These are phyloP conservation scores for Patiria miniata DNA, from an alignment of 35 echinoderm and acorn worm species.

Conservation along the genomic window DNA sequence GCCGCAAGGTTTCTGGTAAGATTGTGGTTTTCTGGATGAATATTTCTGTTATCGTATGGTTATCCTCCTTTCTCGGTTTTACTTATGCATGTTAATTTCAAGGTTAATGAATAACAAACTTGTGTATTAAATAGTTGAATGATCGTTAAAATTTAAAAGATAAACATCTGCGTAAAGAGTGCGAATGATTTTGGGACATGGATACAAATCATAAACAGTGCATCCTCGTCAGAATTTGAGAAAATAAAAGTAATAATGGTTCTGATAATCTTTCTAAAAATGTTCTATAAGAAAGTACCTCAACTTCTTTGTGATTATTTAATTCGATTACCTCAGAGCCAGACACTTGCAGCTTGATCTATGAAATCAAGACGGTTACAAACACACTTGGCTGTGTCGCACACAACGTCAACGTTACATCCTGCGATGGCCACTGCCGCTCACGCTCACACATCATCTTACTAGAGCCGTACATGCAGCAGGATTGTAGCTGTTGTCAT, in stretches of 20 bases:
- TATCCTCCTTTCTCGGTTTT: too few relatives aligned
- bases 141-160: too few relatives aligned
- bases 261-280: neutral
- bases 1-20: constrained; percentile 49
- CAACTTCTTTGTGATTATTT: neutral
- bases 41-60: neutral
- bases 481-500: constrained; percentile 42
- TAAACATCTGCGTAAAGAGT: too few relatives aligned
- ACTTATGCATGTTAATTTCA: too few relatives aligned
- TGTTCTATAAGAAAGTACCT: neutral
- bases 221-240: too few relatives aligned
- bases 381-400: constrained; percentile 39
- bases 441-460: constrained; percentile 17
- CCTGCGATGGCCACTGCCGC: constrained; percentile 36
- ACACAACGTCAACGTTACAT: constrained; percentile 2
- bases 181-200: too few relatives aligned
- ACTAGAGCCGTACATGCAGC: constrained; percentile 15
- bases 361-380: neutral
- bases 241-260: too few relatives aligned
- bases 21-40: neutral
- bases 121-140: too few relatives aligned
- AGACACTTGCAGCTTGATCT: neutral
- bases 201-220: too few relatives aligned
- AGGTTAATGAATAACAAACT: too few relatives aligned
- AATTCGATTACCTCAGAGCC: neutral